These are phyloP conservation scores for Ceyx margarethae DNA, from an alignment of 2,113 vertebrate species.

Conservation along the genomic window DNA sequence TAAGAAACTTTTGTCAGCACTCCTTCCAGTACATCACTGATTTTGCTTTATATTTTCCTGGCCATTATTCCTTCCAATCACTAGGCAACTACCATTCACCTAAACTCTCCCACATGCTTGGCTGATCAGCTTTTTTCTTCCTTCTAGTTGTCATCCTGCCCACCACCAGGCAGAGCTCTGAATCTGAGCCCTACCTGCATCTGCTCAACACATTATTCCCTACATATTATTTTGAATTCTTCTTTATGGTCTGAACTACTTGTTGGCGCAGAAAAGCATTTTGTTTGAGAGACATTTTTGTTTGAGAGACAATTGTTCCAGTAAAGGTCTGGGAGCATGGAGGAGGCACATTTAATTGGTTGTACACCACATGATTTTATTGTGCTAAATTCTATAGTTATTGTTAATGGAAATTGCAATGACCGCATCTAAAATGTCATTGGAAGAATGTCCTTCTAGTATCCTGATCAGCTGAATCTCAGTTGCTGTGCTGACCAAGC, in stretches of 20 bases:
- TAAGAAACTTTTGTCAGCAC: background rate
- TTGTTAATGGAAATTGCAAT: background rate
- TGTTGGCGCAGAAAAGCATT: background rate
- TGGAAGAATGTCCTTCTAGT: background rate
- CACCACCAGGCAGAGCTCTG: background rate
- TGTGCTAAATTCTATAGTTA: background rate
- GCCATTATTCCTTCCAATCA: background rate
- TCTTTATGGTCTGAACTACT: background rate
- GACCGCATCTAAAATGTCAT: background rate
- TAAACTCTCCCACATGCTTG: background rate
- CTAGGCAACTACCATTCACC: background rate
- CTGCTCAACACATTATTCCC: background rate
- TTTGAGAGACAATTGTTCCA: too few relatives aligned
- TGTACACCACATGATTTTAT: background rate
- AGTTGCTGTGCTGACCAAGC: background rate
- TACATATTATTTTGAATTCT: background rate
- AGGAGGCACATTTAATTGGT: fast-evolving
- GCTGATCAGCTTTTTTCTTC: background rate
- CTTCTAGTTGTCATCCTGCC: background rate
- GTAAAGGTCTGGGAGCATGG: background rate
- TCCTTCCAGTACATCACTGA: background rate
- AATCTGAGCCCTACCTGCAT: background rate
- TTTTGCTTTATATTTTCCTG: background rate
- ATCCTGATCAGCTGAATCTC: background rate
- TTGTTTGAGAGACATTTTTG: too few relatives aligned